A percentile compares a stretch with the other conserved stretches of the same genome.
These are phyloP conservation scores for Salticus scenicus DNA, from an alignment of 2,888 invertebrate genomes.

Conservation along the genomic window DNA sequence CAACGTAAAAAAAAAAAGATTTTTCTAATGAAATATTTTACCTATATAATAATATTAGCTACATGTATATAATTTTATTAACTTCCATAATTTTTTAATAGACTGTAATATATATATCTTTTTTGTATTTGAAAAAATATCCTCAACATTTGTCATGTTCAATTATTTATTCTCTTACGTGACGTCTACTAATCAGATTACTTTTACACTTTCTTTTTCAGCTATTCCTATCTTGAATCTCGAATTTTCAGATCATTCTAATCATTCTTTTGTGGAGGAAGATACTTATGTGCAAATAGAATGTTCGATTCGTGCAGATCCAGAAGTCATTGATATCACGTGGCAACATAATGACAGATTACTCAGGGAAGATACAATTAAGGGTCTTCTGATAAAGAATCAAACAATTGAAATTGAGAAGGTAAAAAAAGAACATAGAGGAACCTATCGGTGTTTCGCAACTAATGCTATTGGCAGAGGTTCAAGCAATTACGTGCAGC, in stretches of 20 bases:
- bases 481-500: constrained; percentile 47
- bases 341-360: constrained; percentile 29
- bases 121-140: too few species aligned
- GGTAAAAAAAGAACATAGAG: constrained; percentile 4
- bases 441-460: constrained; percentile 9
- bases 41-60: too few species aligned
- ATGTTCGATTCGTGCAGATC: constrained; percentile 42
- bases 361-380: constrained; percentile 17
- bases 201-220: neutral
- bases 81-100: too few species aligned
- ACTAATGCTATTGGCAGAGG: constrained; percentile 7
- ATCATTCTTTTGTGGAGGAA: constrained; percentile 51
- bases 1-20: too few species aligned
- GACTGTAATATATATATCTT: too few species aligned
- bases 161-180: too few species aligned
- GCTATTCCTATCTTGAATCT: constrained; percentile 11
- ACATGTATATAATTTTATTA: too few species aligned
- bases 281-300: constrained; percentile 36
- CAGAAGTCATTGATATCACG: constrained; percentile 28
- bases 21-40: too few species aligned
- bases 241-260: neutral
- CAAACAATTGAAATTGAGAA: constrained; percentile 36
- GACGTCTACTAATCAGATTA: too few species aligned
- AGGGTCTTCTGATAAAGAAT: constrained; percentile 33
- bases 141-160: too few species aligned